Evolutionary conservation across 2,888 invertebrate species (phyloP).

Genomic region (Neuroscelio doddi): DNA sequence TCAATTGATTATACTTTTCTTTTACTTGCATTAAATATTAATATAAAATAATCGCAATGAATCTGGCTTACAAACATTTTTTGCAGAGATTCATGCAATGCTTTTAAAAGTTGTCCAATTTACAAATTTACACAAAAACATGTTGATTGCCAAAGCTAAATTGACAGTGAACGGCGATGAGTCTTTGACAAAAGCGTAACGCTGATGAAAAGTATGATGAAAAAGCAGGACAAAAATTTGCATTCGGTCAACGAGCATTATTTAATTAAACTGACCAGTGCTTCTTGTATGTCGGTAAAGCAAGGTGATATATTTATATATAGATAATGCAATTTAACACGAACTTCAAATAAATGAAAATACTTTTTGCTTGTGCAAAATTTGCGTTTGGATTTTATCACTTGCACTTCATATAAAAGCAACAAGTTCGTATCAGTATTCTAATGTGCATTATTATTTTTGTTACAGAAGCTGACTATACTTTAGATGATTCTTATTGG

Average conservation of each 20-base stretch:
- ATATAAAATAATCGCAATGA: too few relatives aligned
- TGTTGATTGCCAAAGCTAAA: constrained; percentile 21
- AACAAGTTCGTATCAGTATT: too few relatives aligned
- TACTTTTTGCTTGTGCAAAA: too few relatives aligned
- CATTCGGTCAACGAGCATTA: constrained; percentile 22
- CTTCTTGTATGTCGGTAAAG: constrained; percentile 18
- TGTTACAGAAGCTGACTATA: constrained; percentile 92
- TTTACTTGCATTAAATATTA: too few relatives aligned
- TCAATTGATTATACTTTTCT: too few relatives aligned
- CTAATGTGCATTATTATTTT: too few relatives aligned
- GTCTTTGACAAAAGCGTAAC: constrained; percentile 26
- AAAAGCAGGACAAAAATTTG: constrained; percentile 24
- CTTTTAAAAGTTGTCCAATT: constrained; percentile 11
- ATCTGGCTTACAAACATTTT: too few relatives aligned
- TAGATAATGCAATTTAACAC: too few relatives aligned
- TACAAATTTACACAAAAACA: constrained; percentile 15
- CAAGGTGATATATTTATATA: constrained; percentile 11
- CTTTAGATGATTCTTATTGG: constrained; percentile 94
- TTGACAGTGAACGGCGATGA: constrained; percentile 36
- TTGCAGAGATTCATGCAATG: too few relatives aligned
- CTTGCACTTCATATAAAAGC: too few relatives aligned
- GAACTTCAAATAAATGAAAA: too few relatives aligned
- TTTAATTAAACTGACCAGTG: constrained; percentile 28
- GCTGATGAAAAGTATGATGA: constrained; percentile 28
- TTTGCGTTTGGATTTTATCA: too few relatives aligned